Conservation (phyloP, 2,888 invertebrate species). For the Cerastoderma edule region DNA sequence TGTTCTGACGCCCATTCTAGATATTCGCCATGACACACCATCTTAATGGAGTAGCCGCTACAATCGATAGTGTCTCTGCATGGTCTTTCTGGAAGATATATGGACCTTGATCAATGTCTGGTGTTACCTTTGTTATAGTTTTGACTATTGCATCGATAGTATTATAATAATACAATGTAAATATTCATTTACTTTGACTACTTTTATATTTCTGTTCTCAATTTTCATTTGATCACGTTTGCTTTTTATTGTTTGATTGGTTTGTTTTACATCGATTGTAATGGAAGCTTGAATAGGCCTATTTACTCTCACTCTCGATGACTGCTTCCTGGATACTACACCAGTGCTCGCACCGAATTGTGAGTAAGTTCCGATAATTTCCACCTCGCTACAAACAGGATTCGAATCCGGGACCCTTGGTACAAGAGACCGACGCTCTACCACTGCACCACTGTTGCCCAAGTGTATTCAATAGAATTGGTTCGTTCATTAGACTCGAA, state of each 20-base stretch:
- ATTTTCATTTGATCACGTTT: neutral
- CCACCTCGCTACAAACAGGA: no score
- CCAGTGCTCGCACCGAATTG: no score
- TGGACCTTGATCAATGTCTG: neutral
- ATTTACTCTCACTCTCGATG: no score
- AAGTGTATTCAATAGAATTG: no score
- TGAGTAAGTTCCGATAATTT: no score
- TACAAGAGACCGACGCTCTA: no score
- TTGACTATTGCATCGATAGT: neutral
- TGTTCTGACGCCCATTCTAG: slow-evolving; percentile 11
- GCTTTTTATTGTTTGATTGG: neutral
- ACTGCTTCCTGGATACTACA: no score
- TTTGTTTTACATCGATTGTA: neutral
- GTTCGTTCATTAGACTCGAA: no score
- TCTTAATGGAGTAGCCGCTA: slow-evolving; percentile 12
- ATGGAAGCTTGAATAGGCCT: no score
- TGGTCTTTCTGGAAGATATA: neutral
- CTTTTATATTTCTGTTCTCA: neutral
- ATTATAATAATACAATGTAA: neutral
- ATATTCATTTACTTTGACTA: neutral
- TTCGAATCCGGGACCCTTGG: no score
- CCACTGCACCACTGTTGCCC: no score
- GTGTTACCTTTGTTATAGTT: neutral
- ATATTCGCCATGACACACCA: slow-evolving; percentile 23
- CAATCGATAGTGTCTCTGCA: slow-evolving; percentile 22